Percentiles rank a stretch among this genome's conserved stretches.
Conservation (phyloP, 2,113 vertebrate species). For the Dipodomys ordii region DNA sequence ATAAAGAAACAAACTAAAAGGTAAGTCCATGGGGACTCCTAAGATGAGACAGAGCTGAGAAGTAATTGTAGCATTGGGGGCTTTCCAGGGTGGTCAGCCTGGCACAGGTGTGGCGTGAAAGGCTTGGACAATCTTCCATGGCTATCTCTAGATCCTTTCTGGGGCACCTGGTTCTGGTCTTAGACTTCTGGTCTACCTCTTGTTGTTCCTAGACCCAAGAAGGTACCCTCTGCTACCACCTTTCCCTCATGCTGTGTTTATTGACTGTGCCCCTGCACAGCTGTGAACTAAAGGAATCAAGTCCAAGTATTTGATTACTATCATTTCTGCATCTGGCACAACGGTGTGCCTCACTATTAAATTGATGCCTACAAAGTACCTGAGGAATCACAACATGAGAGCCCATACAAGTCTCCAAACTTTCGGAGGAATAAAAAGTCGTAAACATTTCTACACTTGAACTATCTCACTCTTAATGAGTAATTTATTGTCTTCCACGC, state of each 20-base stretch:
- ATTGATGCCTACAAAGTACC: not conserved
- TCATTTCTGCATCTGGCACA: not conserved
- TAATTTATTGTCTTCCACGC: not conserved
- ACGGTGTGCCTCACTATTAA: not conserved
- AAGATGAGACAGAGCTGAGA: not conserved
- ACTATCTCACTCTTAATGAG: not conserved
- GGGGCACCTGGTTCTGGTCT: not conserved
- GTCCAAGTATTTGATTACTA: not conserved
- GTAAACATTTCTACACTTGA: not conserved
- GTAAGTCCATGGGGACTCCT: not conserved
- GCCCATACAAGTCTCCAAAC: not conserved
- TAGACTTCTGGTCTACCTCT: not conserved
- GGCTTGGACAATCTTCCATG: too few species aligned
- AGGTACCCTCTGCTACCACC: not conserved
- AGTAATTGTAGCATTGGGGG: not conserved
- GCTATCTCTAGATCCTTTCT: not conserved
- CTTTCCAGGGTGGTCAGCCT: not conserved
- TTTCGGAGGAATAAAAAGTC: not conserved
- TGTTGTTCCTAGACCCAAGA: too few species aligned
- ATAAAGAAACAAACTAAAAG: not conserved
- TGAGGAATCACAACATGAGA: not conserved
- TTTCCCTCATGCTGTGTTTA: not conserved
- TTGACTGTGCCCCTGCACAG: not conserved
- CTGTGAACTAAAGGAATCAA: not conserved
- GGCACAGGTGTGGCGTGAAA: fast-evolving